phyloP scores from a whole-genome alignment of 2,113 vertebrate species.

The Platichthys flesus region DNA sequence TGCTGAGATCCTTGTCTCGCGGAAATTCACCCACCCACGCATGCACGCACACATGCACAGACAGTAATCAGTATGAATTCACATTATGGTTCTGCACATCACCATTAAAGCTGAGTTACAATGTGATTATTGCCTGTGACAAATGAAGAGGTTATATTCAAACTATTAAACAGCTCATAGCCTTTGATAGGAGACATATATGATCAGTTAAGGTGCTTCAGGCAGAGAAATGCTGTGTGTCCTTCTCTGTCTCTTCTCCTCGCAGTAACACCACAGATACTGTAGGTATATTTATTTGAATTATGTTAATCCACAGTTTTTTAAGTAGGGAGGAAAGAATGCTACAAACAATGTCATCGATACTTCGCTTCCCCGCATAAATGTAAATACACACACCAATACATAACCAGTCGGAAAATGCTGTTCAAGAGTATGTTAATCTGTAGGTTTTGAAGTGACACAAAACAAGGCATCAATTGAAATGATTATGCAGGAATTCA shows the following conservation, averaged over 20 bases:
- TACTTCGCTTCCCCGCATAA: constrained; percentile 25
- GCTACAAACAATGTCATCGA: constrained; percentile 35
- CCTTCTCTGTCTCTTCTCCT: constrained; percentile 43
- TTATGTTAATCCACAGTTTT: constrained; percentile 51
- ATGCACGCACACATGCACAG: constrained; percentile 41
- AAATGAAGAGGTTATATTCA: constrained; percentile 83
- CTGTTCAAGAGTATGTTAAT: constrained; percentile 57
- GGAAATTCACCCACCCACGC: constrained; percentile 54
- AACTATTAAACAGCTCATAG: constrained; percentile 83
- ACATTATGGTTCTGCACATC: constrained; percentile 76
- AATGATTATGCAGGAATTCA: constrained; percentile 29
- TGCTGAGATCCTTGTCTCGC: constrained; percentile 58
- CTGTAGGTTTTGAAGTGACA: constrained; percentile 31
- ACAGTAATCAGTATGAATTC: constrained; percentile 72
- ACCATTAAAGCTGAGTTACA: constrained; percentile 79
- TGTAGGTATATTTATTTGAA: constrained; percentile 41
- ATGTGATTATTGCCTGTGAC: constrained; percentile 83
- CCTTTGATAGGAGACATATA: constrained; percentile 83
- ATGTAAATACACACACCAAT: constrained; percentile 11
- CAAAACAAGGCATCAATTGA: constrained; percentile 29
- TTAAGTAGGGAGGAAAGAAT: constrained; percentile 44
- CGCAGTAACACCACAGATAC: constrained; percentile 8
- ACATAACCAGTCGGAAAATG: constrained; percentile 4
- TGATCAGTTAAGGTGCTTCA: constrained; percentile 77
- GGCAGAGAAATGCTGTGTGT: constrained; percentile 57